phyloP scores from a whole-genome alignment of 2,797 vertebrate genomes.

The Pseudochaenichthys georgianus region DNA sequence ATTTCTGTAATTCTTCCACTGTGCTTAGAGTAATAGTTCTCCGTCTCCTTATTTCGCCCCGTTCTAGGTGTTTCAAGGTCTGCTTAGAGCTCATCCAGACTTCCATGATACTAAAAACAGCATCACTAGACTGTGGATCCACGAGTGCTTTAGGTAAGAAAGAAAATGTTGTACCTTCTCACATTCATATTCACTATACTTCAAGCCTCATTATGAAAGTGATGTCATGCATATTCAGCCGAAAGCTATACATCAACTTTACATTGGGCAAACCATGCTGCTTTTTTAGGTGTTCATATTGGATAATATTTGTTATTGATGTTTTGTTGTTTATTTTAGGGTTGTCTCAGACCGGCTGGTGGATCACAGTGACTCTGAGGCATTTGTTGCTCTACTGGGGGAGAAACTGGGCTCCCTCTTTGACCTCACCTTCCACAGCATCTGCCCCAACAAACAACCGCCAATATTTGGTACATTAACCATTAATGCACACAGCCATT shows the following conservation, averaged over 20 bases:
- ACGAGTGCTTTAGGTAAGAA: conserved; percentile 92
- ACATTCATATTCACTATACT: neutral
- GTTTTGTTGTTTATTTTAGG: conserved; percentile 73
- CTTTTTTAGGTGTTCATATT: neutral
- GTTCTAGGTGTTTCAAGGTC: conserved; percentile 91
- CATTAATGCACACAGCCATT: conserved; percentile 5
- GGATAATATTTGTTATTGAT: neutral
- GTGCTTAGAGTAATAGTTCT: neutral
- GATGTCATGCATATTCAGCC: neutral
- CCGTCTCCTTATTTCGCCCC: neutral
- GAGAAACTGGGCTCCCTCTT: conserved; percentile 89
- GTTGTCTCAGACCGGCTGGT: conserved; percentile 93
- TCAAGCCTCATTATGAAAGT: neutral
- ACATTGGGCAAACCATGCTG: neutral
- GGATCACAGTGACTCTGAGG: conserved; percentile 84
- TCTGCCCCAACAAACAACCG: conserved; percentile 89
- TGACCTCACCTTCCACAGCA: conserved; percentile 87
- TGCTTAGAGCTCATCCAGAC: conserved; percentile 89
- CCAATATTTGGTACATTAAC: conserved; percentile 88
- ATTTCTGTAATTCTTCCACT: no score
- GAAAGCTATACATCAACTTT: neutral
- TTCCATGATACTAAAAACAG: conserved; percentile 89
- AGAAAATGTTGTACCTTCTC: neutral
- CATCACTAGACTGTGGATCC: conserved; percentile 91
- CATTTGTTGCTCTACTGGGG: conserved; percentile 84